Evolutionary conservation across 2,797 vertebrate genomes (phyloP).

Genomic region (Gouania willdenowi): DNA sequence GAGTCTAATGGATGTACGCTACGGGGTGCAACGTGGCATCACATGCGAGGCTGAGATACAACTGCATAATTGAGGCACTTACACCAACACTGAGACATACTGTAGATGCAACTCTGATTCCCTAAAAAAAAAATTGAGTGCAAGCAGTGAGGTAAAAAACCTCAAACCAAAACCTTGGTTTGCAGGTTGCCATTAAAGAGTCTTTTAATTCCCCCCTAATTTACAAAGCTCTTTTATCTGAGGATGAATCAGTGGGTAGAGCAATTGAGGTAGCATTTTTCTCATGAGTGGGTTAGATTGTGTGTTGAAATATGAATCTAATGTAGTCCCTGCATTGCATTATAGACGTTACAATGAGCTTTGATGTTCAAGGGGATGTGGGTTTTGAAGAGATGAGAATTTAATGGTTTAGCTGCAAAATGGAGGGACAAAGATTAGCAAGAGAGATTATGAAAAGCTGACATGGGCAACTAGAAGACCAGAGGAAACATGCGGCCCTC

Average conservation of each 20-base stretch:
- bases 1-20: conserved; percentile 37
- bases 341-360: no score
- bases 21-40: conserved; percentile 13
- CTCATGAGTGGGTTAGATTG: background rate
- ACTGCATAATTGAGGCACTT: conserved; percentile 44
- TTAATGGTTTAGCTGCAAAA: no score
- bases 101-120: no score
- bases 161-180: no score
- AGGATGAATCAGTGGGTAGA: background rate
- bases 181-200: conserved; percentile 1
- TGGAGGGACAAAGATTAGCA: no score
- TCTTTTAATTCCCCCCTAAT: conserved; percentile 4
- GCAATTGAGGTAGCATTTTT: background rate
- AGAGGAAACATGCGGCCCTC: no score
- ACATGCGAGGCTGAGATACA: conserved; percentile 27
- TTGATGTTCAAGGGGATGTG: no score
- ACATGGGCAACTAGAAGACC: no score
- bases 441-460: no score
- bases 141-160: conserved; percentile 15
- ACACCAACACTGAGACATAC: conserved; percentile 25
- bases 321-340: background rate
- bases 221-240: conserved; percentile 4
- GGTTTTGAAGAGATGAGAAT: no score
- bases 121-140: conserved; percentile 19
- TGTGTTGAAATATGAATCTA: background rate